Conservation (phyloP, 1,140 invertebrate genomes). For the Calycopis cecrops region DNA sequence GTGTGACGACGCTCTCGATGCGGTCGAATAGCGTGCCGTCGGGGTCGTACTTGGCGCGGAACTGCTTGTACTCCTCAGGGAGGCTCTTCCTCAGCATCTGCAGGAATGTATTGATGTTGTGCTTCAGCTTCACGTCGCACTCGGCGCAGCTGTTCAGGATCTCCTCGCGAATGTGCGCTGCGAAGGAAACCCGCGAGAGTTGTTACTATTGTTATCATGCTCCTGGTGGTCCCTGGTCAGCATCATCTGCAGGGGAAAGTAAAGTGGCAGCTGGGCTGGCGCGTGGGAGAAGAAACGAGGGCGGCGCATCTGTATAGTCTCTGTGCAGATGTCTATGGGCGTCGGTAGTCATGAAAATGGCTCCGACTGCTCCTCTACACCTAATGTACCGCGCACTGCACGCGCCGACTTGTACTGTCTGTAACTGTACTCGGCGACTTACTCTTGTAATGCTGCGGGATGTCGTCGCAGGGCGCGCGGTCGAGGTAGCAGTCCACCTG, state of each 20-base stretch:
- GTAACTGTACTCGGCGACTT: too few relatives aligned
- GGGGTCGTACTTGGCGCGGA: conserved; percentile 2
- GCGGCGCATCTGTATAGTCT: too few relatives aligned
- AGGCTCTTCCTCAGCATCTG: neutral
- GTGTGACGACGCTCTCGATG: neutral
- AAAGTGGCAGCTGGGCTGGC: too few relatives aligned
- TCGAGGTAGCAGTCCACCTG: conserved; percentile 5
- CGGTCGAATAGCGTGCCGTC: conserved; percentile 3
- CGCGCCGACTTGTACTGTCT: too few relatives aligned
- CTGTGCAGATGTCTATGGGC: too few relatives aligned
- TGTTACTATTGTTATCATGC: too few relatives aligned
- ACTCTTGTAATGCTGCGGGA: conserved; percentile 3
- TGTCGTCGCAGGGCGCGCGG: neutral
- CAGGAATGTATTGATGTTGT: conserved; percentile 3
- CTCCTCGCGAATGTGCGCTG: conserved; percentile 3
- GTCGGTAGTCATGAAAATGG: too few relatives aligned
- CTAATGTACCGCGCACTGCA: too few relatives aligned
- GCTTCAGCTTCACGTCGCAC: neutral
- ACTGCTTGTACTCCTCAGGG: neutral
- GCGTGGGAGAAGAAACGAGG: too few relatives aligned
- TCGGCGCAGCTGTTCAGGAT: conserved; percentile 1
- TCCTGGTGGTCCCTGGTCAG: too few relatives aligned
- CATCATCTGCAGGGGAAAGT: too few relatives aligned
- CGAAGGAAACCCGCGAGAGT: neutral
- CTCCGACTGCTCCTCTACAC: too few relatives aligned